Evolutionary conservation across 2,797 vertebrate genomes (phyloP).

Genomic region (Erethizon dorsatum): DNA sequence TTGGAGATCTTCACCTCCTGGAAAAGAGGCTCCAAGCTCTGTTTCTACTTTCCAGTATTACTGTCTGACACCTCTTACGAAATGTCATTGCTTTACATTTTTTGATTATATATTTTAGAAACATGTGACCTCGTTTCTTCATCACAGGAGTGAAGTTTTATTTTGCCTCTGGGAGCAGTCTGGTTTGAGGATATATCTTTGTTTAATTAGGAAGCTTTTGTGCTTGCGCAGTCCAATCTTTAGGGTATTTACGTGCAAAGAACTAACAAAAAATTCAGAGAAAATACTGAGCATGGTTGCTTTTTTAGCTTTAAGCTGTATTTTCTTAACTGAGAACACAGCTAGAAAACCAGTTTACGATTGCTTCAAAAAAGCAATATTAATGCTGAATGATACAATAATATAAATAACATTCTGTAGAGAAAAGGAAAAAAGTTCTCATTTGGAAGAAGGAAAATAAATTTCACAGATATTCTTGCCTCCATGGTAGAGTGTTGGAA

Average conservation of each 20-base stretch:
- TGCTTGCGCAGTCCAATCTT: neutral
- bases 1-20: neutral
- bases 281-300: neutral
- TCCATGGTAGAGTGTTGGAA: conserved; percentile 67
- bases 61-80: neutral
- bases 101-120: conserved; percentile 32
- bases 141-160: conserved; percentile 37
- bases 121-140: conserved; percentile 17
- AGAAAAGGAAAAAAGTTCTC: conserved; percentile 70
- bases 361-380: conserved; percentile 72
- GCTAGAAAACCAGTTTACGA: conserved; percentile 73
- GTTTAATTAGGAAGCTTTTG: conserved; percentile 57
- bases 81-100: neutral
- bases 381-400: conserved; percentile 77
- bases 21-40: neutral
- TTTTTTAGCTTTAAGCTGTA: conserved; percentile 64
- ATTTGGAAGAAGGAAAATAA: conserved; percentile 80
- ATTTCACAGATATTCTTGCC: conserved; percentile 85
- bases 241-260: conserved; percentile 21
- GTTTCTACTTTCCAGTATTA: neutral
- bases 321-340: conserved; percentile 53
- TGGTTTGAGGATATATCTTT: neutral
- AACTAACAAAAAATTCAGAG: conserved; percentile 48
- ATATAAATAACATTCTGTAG: conserved; percentile 75
- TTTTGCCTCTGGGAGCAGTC: neutral